Evolutionary conservation across 2,888 invertebrate genomes (phyloP), one percentile per base, ranked within the genome.

Genomic region (Gnatocerus cornutus): DNA sequence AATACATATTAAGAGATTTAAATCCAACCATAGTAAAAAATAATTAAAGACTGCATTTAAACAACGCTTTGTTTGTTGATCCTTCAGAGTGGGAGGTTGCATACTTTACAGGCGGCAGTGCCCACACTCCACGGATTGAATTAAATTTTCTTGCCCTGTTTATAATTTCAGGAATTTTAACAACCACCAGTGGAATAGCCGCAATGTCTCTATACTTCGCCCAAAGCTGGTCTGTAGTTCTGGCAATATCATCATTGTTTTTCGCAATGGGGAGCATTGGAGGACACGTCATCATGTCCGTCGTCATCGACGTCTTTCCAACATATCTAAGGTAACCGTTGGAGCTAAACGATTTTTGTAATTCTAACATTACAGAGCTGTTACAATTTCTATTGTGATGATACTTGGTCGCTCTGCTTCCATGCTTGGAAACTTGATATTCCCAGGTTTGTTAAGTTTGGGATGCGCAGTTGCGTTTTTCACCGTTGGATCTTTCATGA

Each of bases 381-480:
- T 92, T 88, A 89, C 92, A 0, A 87, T 93, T 76, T 89, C 92
- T 0, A 85, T 89, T 3, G 89, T 90, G 33, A 87, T 93, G 86
- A 91, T 92, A 90, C 86, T 86, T 45, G 93, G 92, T 1, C 86
- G 93, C 14, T 77, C 89, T 8, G 93, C 93, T 3, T 91, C 92
- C 3, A 87, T 92, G 48, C 82, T 88, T 1, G 93, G 93, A 6
- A 92, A 92, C 73, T 84, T 93, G 52, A 79, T 90, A 0, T 93
- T 93, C 79, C 93, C 93, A 0, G 85, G 90, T 10, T 86, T 93
- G 45, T 86, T 93, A 43, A 84, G 87, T 73, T 86, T 88, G 37
- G 92, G 92, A 33, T 93, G 93, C 76, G 82, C 90, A 21, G 91
- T 91, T 12, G 92, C 93, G 1, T 93, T 93, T 79, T 81, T 91